Evolutionary conservation across 2,113 vertebrate species (phyloP), one percentile per base, ranked within the genome.

Genomic region (Nerophis lumbriciformis): DNA sequence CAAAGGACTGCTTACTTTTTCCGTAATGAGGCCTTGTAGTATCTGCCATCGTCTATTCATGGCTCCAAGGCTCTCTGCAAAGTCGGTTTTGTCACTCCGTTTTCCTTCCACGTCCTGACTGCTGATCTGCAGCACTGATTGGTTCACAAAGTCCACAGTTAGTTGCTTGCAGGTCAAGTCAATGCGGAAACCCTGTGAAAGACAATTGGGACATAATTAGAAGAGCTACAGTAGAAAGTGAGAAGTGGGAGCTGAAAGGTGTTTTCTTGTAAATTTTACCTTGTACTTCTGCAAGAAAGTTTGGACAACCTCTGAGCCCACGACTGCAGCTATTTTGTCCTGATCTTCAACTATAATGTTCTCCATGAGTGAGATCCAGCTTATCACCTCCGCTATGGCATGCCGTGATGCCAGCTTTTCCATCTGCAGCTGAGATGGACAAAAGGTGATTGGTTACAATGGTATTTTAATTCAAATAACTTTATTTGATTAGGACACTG

Each of bases 41-140:
- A 96, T 93, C 65, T 98, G 97, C 96, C 97, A 99, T 11, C 88
- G 91, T 78, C 93, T 92, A 79, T 99, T 99, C 97, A 98, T 98
- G 2, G 93, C 90, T 53, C 97, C 97, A 0, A 99, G 90, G 45
- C 92, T 94, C 73, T 99, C 97, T 0, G 97, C 97, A 81, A 98
- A 99, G 74, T 99, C 93, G 0, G 97, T 98, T 85, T 98, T 99
- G 77, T 98, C 95, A 0, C 93, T 96, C 54, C 97, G 93, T 61
- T 97, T 98, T 67, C 94, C 97, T 81, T 98, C 94, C 53, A 98
- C 95, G 36, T 99, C 97, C 67, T 98, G 95, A 66, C 92, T 94
- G 83, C 94, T 98, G 78, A 98, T 97, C 50, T 98, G 96, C 14
- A 98, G 88, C 76, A 98, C 95, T 0, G 96, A 98, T 66, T 98